phyloP scores from a whole-genome alignment of 2,113 vertebrate species.

The Agapornis roseicollis region DNA sequence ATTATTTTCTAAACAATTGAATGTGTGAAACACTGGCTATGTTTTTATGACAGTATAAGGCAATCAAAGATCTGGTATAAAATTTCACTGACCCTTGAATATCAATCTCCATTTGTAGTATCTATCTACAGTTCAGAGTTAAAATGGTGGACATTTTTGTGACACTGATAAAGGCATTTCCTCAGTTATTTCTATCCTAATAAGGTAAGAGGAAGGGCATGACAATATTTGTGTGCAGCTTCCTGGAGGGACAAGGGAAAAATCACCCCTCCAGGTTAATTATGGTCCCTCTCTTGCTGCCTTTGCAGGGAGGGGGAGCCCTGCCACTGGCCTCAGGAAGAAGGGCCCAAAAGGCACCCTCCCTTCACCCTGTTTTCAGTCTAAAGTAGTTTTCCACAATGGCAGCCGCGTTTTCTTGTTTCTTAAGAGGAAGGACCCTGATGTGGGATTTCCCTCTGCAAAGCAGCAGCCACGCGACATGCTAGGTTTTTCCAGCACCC shows the following conservation, averaged over 20 bases:
- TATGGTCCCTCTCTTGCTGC: background rate
- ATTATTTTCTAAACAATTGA: background rate
- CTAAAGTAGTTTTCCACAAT: background rate
- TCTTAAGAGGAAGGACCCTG: background rate
- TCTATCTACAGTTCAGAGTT: background rate
- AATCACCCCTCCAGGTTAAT: background rate
- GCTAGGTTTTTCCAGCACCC: background rate
- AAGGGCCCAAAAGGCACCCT: background rate
- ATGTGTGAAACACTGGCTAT: background rate
- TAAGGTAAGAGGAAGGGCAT: background rate
- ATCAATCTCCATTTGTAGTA: background rate
- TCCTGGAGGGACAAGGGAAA: background rate
- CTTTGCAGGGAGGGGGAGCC: background rate
- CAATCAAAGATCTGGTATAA: background rate
- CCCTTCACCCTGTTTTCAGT: background rate
- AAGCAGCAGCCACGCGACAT: fast-evolving
- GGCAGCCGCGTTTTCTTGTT: background rate
- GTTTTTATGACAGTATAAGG: background rate
- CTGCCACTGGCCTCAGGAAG: background rate
- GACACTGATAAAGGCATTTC: background rate
- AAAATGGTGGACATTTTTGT: background rate
- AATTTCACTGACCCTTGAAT: background rate
- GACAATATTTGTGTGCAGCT: background rate
- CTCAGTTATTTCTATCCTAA: background rate
- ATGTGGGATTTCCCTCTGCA: background rate